Conservation (phyloP, 2,888 invertebrate species). For the Automeris io region DNA sequence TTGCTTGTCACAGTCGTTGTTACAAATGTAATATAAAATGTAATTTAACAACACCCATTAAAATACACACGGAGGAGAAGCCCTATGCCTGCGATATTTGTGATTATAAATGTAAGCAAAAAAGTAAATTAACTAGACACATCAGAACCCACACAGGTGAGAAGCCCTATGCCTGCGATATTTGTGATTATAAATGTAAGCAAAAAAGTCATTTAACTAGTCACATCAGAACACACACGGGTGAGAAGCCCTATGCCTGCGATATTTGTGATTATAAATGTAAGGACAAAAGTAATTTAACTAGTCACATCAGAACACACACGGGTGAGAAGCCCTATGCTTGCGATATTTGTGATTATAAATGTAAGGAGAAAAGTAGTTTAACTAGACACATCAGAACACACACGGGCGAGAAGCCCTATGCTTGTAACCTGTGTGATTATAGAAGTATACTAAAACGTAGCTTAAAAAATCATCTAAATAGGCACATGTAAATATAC, state of each 20-base stretch:
- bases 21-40: background rate
- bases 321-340: background rate
- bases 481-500: background rate
- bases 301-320: slow-evolving; percentile 17
- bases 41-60: slow-evolving; percentile 10
- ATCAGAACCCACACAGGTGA: slow-evolving; percentile 15
- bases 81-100: slow-evolving; percentile 9
- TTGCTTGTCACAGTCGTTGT: slow-evolving; percentile 7
- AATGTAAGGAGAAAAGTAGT: slow-evolving; percentile 3
- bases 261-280: slow-evolving; percentile 8
- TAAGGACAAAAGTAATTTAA: background rate
- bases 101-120: slow-evolving; percentile 7
- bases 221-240: slow-evolving; percentile 14
- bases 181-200: slow-evolving; percentile 8
- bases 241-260: slow-evolving; percentile 14
- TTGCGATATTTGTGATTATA: slow-evolving; percentile 12
- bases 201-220: slow-evolving; percentile 5
- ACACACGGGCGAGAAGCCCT: slow-evolving; percentile 10
- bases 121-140: slow-evolving; percentile 11
- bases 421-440: slow-evolving; percentile 10
- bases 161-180: slow-evolving; percentile 9
- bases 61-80: slow-evolving; percentile 10
- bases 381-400: slow-evolving; percentile 11
- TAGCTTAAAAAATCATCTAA: background rate
- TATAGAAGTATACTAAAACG: background rate